A percentile compares a stretch with the other conserved stretches of the same genome.
These are phyloP conservation scores for Morus bassanus DNA, from an alignment of 2,797 vertebrate species.

Conservation along the genomic window DNA sequence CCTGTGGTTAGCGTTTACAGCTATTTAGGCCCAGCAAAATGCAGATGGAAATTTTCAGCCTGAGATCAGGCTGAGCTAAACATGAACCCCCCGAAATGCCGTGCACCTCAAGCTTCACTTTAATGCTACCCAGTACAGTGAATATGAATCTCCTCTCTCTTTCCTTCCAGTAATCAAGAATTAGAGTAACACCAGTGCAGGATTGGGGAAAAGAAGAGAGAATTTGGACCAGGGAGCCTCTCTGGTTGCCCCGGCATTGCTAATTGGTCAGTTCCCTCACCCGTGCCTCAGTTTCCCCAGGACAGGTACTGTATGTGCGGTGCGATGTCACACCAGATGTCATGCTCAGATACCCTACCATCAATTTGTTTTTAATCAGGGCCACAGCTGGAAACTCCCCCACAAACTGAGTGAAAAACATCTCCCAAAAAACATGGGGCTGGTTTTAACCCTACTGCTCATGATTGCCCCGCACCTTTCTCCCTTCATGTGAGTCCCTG, in stretches of 20 bases:
- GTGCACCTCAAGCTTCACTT: neutral
- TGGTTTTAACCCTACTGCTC: neutral
- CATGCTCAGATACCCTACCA: neutral
- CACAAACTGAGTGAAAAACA: neutral
- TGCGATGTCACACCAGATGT: neutral
- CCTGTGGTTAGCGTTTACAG: neutral
- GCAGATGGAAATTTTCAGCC: neutral
- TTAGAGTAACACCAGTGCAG: accelerated
- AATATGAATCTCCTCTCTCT: neutral
- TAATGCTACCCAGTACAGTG: neutral
- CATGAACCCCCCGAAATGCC: accelerated
- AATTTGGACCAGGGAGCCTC: neutral
- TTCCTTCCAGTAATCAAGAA: neutral
- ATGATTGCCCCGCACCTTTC: accelerated
- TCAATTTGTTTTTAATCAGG: neutral
- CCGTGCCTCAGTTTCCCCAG: neutral
- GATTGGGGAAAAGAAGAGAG: neutral
- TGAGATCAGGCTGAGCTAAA: neutral
- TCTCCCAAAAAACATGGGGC: neutral
- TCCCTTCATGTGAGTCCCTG: accelerated
- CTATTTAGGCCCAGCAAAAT: neutral
- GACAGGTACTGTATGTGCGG: neutral
- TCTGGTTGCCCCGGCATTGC: neutral
- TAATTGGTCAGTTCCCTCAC: neutral
- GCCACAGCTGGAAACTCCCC: neutral